These are phyloP conservation scores for Phalacrocorax pelagicus DNA, from an alignment of 2,113 vertebrate species.

Conservation along the genomic window DNA sequence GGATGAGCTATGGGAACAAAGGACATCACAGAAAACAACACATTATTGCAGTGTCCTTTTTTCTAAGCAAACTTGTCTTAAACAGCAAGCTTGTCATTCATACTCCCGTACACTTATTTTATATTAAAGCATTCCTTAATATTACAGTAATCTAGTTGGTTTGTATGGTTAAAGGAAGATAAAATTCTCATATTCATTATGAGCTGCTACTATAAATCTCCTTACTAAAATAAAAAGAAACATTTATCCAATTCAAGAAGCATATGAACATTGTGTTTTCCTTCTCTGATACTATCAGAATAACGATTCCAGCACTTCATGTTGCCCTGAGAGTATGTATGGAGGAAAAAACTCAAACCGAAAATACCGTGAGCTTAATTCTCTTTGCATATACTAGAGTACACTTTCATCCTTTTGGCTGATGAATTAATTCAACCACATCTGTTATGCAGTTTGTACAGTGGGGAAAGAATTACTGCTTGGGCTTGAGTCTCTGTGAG, in stretches of 20 bases:
- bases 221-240: not conserved
- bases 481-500: not conserved
- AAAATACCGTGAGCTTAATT: not conserved
- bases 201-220: not conserved
- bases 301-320: not conserved
- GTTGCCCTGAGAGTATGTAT: not conserved
- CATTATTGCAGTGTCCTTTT: not conserved
- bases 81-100: not conserved
- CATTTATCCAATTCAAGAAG: not conserved
- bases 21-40: not conserved
- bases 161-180: not conserved
- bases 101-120: not conserved
- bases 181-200: conserved; percentile 20
- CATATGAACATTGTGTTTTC: not conserved
- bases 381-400: not conserved
- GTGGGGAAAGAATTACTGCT: not conserved
- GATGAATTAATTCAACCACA: not conserved
- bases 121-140: not conserved
- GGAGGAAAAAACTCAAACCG: not conserved
- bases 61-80: not conserved
- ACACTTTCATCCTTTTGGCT: not conserved
- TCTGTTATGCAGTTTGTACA: not conserved
- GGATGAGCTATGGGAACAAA: not conserved
- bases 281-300: not conserved
- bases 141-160: not conserved